Evolutionary conservation across 2,888 invertebrate species (phyloP).

Genomic region (Polyommatus iphigenia): DNA sequence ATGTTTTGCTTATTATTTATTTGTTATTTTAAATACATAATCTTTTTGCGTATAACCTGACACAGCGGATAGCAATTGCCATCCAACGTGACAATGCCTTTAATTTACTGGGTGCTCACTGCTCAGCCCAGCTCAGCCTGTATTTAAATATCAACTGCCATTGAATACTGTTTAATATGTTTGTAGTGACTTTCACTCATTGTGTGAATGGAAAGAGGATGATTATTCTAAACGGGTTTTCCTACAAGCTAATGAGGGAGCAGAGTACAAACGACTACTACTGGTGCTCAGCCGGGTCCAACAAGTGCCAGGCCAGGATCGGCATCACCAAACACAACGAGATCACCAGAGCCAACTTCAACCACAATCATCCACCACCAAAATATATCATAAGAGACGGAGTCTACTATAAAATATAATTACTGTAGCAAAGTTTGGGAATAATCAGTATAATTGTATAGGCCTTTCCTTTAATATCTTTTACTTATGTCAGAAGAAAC

Average conservation of each 20-base stretch:
- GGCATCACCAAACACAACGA: slow-evolving; percentile 33
- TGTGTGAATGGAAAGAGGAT: slow-evolving; percentile 44
- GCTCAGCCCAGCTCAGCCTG: background rate
- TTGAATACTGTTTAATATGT: background rate
- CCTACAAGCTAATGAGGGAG: slow-evolving; percentile 46
- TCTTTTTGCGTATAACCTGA: too few species aligned
- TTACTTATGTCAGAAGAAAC: too few species aligned
- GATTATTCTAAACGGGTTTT: slow-evolving; percentile 48
- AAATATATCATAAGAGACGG: slow-evolving; percentile 44
- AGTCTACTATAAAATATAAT: slow-evolving; percentile 44
- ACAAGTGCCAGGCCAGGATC: slow-evolving; percentile 40
- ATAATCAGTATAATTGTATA: background rate
- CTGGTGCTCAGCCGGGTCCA: slow-evolving; percentile 40
- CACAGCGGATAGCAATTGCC: too few species aligned
- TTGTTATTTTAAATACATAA: too few species aligned
- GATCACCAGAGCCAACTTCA: slow-evolving; percentile 45
- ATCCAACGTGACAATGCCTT: too few species aligned
- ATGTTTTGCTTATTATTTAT: too few species aligned
- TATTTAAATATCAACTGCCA: background rate
- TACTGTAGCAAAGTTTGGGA: background rate
- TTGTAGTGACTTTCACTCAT: slow-evolving; percentile 24
- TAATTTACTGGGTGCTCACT: background rate
- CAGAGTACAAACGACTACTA: slow-evolving; percentile 40
- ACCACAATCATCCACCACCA: slow-evolving; percentile 63
- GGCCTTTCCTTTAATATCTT: too few species aligned